phyloP scores from a whole-genome alignment of 2,888 invertebrate genomes.

The Nymphalis urticae region DNA sequence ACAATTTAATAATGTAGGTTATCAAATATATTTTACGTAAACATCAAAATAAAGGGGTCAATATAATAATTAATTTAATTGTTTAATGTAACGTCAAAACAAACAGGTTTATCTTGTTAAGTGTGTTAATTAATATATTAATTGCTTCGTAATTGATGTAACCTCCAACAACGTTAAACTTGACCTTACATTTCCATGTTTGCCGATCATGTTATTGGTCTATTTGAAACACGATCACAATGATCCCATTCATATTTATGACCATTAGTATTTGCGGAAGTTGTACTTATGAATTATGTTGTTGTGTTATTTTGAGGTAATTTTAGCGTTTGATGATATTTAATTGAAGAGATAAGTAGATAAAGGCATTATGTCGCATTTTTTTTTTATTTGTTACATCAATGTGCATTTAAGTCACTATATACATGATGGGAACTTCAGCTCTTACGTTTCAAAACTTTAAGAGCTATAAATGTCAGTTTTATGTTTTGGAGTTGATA shows the following conservation, averaged over 20 bases:
- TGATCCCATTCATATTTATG: conserved; percentile 3
- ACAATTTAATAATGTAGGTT: no score
- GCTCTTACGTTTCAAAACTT: no score
- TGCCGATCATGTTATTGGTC: conserved; percentile 1
- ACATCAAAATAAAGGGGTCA: neutral
- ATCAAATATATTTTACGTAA: neutral
- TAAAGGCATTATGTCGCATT: no score
- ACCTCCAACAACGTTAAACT: conserved; percentile 44
- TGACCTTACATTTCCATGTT: conserved; percentile 26
- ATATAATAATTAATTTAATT: conserved; percentile 24
- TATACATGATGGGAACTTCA: no score
- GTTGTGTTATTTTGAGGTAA: neutral
- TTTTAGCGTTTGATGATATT: neutral
- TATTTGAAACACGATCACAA: conserved; percentile 22
- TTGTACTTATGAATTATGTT: neutral
- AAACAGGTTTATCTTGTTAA: conserved; percentile 31
- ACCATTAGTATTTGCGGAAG: conserved; percentile 16
- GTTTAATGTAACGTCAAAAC: conserved; percentile 23
- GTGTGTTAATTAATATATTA: conserved; percentile 37
- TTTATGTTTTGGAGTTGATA: no score
- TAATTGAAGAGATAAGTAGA: neutral
- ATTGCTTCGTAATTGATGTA: conserved; percentile 51
- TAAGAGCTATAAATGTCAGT: no score
- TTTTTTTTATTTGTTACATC: no score
- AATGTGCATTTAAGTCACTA: no score